Evolutionary conservation across 2,113 vertebrate genomes (phyloP).

Genomic region (Glaucidium brasilianum): DNA sequence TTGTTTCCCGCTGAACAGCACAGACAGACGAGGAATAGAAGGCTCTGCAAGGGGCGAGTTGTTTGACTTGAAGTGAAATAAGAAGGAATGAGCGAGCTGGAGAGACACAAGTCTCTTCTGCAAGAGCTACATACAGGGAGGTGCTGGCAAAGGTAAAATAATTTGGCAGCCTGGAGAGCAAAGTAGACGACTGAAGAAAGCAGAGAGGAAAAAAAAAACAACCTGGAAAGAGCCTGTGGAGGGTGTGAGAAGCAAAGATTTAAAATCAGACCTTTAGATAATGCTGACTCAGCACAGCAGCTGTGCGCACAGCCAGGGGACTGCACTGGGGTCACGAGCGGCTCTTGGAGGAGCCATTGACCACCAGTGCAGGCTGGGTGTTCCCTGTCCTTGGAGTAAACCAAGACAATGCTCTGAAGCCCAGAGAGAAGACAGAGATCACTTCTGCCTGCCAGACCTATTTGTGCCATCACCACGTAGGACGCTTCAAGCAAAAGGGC

Average conservation of each 20-base stretch:
- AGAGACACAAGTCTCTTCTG: neutral
- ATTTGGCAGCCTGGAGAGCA: neutral
- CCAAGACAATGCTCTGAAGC: neutral
- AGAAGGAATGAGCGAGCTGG: neutral
- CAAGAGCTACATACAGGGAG: rapidly evolving
- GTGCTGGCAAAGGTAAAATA: neutral
- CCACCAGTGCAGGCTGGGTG: rapidly evolving
- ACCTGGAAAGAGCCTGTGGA: neutral
- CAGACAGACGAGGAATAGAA: neutral
- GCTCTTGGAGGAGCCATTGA: neutral
- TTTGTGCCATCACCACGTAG: rapidly evolving
- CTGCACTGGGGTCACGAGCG: neutral
- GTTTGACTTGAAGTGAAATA: neutral
- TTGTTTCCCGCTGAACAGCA: neutral
- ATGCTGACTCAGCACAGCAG: neutral
- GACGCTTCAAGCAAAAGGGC: neutral
- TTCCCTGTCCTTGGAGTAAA: neutral
- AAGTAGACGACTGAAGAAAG: neutral
- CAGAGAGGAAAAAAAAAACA: rapidly evolving
- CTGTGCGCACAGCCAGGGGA: rapidly evolving
- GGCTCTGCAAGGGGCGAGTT: neutral
- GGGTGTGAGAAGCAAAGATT: constrained; percentile 26
- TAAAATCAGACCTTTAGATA: neutral
- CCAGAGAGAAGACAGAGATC: neutral
- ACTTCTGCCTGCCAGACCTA: neutral